Base-by-base conservation (phyloP, 2,113 vertebrate species). In the Zapus hudsonius region DNA sequence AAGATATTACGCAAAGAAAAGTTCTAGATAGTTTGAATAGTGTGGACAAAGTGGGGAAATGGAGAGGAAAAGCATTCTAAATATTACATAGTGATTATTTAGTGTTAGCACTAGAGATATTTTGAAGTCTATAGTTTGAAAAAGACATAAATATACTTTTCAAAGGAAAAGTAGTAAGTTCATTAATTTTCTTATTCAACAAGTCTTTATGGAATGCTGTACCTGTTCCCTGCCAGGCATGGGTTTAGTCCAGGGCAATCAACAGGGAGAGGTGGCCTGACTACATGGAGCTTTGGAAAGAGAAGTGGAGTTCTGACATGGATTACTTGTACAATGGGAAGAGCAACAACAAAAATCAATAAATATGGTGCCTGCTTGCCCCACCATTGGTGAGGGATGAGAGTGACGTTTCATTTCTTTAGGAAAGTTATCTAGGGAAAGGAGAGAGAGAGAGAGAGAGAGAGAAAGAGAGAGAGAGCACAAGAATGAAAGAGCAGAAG, bases 121-220 rank as follows among this genome's bases (percentile, higher is more conserved):
- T 92, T 79, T 73, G n/a, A 84, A 79, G 59, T 89, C 38, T 74
- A 89, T 44, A 47, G 13, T 84, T 91, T 76, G 16, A 55, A 70
- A 92, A 67, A 80, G 20, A 74, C 29, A 86, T 52, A 64, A 47
- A 27, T 59, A 47, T 75, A 19, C 44, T 85, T 40, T 85, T 40
- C 31, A 87, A 75, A 8, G 7, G 6, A 59, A 89, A 25, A 69
- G 33, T 29, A 69, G 84, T 42, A 84, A 31, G 23, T 69, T 57
- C 55, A 90, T 66, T 78, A 8, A 57, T 47, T 64, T n/a, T 22
- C 67, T 15, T 27, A 85, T 59, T 89, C 23, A 63, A 29, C 7
- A 88, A 78, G 36, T n/a, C 55, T n/a, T 80, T 44, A 55, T 19
- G 74, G 47, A 86, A 75, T 67, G 38, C 12, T 36, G 15, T 27